These are phyloP conservation scores for Drosophila mimetica DNA, from an alignment of 2,888 invertebrate genomes.

Conservation along the genomic window DNA sequence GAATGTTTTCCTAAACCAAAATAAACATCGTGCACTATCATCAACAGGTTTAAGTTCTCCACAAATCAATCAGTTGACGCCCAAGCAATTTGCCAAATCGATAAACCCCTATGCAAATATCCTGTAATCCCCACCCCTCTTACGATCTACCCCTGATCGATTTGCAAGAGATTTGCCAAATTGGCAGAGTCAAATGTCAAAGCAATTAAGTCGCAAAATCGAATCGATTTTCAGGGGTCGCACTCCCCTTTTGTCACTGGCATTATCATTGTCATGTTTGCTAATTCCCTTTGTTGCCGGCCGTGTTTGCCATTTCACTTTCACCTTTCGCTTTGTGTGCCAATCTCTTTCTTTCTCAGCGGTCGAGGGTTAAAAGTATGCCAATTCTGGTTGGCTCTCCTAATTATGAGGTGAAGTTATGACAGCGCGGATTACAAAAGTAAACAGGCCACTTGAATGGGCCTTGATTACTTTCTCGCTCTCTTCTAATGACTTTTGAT, in stretches of 20 bases:
- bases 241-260: constrained; percentile 48
- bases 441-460: constrained; percentile 25
- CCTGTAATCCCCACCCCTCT: constrained; percentile 27
- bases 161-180: constrained; percentile 56
- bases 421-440: constrained; percentile 51
- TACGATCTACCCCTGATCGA: constrained; percentile 68
- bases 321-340: constrained; percentile 57
- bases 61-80: constrained; percentile 39
- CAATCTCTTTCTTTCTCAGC: constrained; percentile 20
- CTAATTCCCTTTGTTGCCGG: constrained; percentile 71
- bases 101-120: constrained; percentile 10
- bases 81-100: constrained; percentile 58
- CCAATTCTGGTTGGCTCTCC: constrained; percentile 56
- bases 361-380: constrained; percentile 59
- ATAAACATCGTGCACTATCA: not conserved
- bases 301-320: constrained; percentile 68
- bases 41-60: constrained; percentile 55
- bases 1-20: not conserved
- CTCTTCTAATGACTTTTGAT: constrained; percentile 20
- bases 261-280: constrained; percentile 78
- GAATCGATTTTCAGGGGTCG: constrained; percentile 53
- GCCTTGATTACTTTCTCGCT: constrained; percentile 27
- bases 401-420: constrained; percentile 72
- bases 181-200: constrained; percentile 76
- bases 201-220: constrained; percentile 75